A percentile compares a stretch with the other conserved stretches of the same genome.
These are phyloP conservation scores for Ypsolopha scabrella DNA, from an alignment of 2,888 invertebrate genomes.

Conservation along the genomic window DNA sequence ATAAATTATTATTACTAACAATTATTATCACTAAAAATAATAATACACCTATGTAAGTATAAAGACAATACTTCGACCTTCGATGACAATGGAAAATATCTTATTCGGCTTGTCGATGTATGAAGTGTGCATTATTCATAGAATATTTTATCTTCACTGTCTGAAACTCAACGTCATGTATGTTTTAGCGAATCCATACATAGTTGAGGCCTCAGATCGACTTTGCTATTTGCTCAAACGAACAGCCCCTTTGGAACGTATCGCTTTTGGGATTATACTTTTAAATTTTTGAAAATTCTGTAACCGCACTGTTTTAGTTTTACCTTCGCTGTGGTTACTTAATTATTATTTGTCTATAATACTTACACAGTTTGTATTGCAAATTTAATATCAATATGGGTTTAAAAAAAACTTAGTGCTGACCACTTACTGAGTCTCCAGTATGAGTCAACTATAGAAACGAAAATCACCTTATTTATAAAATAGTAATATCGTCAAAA, in stretches of 20 bases:
- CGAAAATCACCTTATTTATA: too few species aligned
- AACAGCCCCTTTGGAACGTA: background rate
- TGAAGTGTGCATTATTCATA: constrained; percentile 58
- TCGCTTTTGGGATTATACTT: background rate
- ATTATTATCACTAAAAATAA: background rate
- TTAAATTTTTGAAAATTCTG: background rate
- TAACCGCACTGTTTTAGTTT: too few species aligned
- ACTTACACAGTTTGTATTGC: too few species aligned
- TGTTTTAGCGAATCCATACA: constrained; percentile 24
- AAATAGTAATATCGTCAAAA: too few species aligned
- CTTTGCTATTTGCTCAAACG: constrained; percentile 6
- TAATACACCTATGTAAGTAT: background rate
- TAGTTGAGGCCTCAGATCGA: constrained; percentile 1
- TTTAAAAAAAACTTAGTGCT: too few species aligned
- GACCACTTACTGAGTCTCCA: too few species aligned
- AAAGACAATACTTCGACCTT: background rate
- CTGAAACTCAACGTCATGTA: constrained; percentile 40
- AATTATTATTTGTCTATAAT: too few species aligned
- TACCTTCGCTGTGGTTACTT: too few species aligned
- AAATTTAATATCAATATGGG: too few species aligned
- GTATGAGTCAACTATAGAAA: too few species aligned
- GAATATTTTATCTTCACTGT: constrained; percentile 48
- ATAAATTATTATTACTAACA: too few species aligned
- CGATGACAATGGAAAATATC: constrained; percentile 18
- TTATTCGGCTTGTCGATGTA: constrained; percentile 43